Evolutionary conservation across 2,797 vertebrate genomes (phyloP).

Genomic region (Bovichtus diacanthus): DNA sequence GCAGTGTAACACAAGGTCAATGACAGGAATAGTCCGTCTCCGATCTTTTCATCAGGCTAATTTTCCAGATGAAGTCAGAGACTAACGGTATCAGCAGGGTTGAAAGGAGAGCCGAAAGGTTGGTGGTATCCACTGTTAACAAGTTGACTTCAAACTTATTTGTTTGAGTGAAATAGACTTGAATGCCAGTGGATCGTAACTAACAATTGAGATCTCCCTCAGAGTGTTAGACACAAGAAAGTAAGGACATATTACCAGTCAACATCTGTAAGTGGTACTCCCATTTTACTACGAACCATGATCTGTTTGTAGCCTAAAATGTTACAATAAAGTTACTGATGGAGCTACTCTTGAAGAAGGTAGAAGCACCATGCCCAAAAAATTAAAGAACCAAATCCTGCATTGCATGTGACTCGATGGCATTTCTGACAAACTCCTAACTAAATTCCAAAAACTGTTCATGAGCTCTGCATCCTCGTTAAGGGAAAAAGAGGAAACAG

Average conservation of each 20-base stretch:
- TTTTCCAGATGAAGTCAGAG: slow-evolving; percentile 61
- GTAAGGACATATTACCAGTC: neutral
- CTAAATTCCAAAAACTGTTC: slow-evolving; percentile 40
- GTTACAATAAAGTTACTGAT: too few relatives aligned
- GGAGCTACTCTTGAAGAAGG: too few relatives aligned
- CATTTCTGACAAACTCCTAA: slow-evolving; percentile 43
- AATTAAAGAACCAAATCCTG: neutral
- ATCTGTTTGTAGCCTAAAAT: neutral
- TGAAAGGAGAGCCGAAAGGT: slow-evolving; percentile 50
- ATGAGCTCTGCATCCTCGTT: slow-evolving; percentile 49
- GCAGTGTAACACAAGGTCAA: slow-evolving; percentile 72
- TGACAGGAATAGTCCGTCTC: slow-evolving; percentile 42
- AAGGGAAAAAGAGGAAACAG: slow-evolving; percentile 5
- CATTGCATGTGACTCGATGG: slow-evolving; percentile 32
- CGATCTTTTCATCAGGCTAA: slow-evolving; percentile 68
- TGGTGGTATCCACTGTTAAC: slow-evolving; percentile 13
- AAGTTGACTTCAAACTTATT: slow-evolving; percentile 8
- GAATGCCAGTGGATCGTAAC: neutral
- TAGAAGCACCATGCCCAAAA: too few relatives aligned
- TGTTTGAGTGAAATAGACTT: neutral
- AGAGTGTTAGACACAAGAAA: accelerated
- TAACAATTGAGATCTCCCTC: neutral
- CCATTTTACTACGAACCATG: neutral
- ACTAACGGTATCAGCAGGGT: slow-evolving; percentile 40
- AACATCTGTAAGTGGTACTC: neutral